Evolutionary conservation across 53 echinoderm and acorn worm species (phyloP).

Genomic region (Crossaster papposus): DNA sequence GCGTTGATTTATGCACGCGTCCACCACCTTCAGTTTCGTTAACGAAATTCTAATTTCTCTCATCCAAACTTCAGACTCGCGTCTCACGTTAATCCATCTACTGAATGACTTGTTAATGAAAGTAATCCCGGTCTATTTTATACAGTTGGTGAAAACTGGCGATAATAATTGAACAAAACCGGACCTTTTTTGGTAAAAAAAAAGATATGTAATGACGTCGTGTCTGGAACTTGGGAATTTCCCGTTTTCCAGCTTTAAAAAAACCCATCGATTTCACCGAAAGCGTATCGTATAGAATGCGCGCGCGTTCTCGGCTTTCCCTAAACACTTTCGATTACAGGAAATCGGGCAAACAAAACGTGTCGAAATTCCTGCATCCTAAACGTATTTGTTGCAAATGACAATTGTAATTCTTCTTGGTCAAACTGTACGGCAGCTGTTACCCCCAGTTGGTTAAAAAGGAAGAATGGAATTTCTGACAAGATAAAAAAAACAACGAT

Average conservation of each 20-base stretch:
- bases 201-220: neutral
- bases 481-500: neutral
- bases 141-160: neutral
- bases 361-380: neutral
- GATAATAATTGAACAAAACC: neutral
- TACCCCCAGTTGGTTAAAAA: neutral
- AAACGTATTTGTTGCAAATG: neutral
- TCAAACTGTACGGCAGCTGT: neutral
- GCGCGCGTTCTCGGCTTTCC: neutral
- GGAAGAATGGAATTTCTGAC: slow-evolving; percentile 3
- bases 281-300: neutral
- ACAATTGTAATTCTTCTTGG: neutral
- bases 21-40: neutral
- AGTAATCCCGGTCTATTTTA: neutral
- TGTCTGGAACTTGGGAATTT: neutral
- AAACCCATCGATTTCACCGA: neutral
- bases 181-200: neutral
- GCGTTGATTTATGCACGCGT: neutral
- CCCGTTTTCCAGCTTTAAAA: neutral
- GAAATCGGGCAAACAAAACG: neutral
- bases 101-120: neutral
- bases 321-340: neutral
- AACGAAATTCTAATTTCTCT: no score
- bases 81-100: no score
- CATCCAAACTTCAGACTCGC: no score